Base-by-base conservation (phyloP, 1,140 invertebrate species). In the Piezodorus guildinii region DNA sequence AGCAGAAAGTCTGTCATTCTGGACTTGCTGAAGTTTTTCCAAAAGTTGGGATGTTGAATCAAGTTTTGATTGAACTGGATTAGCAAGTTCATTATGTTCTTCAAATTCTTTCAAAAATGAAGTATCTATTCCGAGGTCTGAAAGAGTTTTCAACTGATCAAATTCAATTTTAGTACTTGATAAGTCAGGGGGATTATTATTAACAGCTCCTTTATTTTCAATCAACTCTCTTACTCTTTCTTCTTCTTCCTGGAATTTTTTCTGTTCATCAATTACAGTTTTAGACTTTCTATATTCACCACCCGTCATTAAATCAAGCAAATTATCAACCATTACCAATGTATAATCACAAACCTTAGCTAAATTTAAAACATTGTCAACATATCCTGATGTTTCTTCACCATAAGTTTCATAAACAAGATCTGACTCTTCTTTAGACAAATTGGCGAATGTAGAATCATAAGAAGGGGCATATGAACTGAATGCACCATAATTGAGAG, bases 381-480 rank as follows among this genome's bases (percentile, higher is more conserved):
- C 63, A 66, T 69, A 68, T 25, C 63, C 65, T 25, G 87, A 86
- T 15, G 83, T 83, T 65, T 93, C 89, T 75, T 91, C 88, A 0
- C 93, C 94, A 72, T 97, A 94, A 0, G 94, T 95, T 65, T 87
- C 83, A 70, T 91, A 85, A 0, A 99, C 83, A 65, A 98, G 73
- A 71, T 96, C 92, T 1, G 90, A 89, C 72, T 98, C 95, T 67
- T 95, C 91, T 73, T 95, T 92, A 14, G 85, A 91, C 25, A 98
- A 76, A 71, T 91, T 96, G 0, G 95, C 84, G 78, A 96, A 97
- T 2, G 91, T 94, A 0, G 93, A 95, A 74, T 98, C 95, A 75
- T 94, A 94, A 19, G 85, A 85, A 0, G 96, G 96, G 3, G 94
- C 94, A 78, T 96, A 96, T 3, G 92, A 94, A 45, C 91, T 88